A percentile compares a stretch with the other conserved stretches of the same genome.
Evolutionary conservation across 2,113 vertebrate species (phyloP).

Genomic region (Paramormyrops kingsleyae): DNA sequence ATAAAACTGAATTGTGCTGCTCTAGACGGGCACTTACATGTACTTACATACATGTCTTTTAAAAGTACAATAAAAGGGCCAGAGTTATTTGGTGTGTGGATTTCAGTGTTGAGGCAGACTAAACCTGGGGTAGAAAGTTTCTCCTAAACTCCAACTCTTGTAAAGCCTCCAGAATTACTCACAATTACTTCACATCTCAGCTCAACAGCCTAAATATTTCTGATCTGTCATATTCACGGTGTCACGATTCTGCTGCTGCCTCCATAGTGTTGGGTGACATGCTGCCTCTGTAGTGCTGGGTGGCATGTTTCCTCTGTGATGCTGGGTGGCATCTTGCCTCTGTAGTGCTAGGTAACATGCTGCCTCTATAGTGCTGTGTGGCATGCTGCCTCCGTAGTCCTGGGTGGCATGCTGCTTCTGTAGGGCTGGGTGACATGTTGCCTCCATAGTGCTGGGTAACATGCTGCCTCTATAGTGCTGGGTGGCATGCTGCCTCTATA

Average conservation of each 20-base stretch:
- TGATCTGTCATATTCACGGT: not conserved
- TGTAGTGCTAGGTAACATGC: not conserved
- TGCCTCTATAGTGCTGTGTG: not conserved
- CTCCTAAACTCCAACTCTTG: not conserved
- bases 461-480: not conserved
- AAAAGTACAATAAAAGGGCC: not conserved
- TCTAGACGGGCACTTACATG: not conserved
- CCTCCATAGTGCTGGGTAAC: not conserved
- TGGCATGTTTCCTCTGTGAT: not conserved
- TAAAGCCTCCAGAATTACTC: not conserved
- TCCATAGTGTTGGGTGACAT: not conserved
- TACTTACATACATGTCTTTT: not conserved
- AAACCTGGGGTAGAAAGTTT: not conserved
- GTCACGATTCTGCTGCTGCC: not conserved
- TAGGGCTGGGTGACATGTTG: not conserved
- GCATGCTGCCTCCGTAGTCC: too few relatives aligned
- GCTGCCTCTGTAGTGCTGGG: not conserved
- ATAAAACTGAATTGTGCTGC: not conserved
- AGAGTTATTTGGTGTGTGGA: not conserved
- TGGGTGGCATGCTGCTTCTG: not conserved
- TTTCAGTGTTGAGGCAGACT: not conserved
- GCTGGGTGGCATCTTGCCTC: not conserved
- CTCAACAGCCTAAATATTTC: not conserved
- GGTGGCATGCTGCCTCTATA: not conserved
- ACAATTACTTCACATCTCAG: not conserved